Conservation (phyloP, 2,113 vertebrate genomes). For the Paramormyrops kingsleyae region DNA sequence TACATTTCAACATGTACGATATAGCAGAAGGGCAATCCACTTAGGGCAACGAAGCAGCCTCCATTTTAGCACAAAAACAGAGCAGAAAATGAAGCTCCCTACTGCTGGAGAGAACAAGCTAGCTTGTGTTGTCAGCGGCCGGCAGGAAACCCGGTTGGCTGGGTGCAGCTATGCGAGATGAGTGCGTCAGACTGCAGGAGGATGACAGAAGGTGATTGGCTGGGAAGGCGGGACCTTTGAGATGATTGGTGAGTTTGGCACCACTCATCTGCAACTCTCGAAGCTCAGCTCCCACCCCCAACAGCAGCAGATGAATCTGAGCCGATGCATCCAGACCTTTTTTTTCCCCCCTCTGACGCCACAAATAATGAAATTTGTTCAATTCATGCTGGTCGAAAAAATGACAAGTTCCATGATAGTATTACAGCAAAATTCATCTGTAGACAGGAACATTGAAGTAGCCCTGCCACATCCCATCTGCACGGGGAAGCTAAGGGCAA, state of each 20-base stretch:
- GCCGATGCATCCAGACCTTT: conserved; percentile 1
- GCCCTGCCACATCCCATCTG: neutral
- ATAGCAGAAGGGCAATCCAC: conserved; percentile 59
- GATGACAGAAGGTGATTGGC: conserved; percentile 63
- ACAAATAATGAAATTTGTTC: conserved; percentile 3
- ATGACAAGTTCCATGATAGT: neutral
- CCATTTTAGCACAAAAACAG: conserved; percentile 90
- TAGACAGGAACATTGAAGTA: neutral
- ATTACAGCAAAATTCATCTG: neutral
- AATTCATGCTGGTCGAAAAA: conserved; percentile 5
- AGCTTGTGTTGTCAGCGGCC: conserved; percentile 80
- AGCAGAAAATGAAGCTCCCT: conserved; percentile 93
- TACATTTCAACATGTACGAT: conserved; percentile 92
- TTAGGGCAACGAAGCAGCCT: conserved; percentile 84
- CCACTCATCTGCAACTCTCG: conserved; percentile 39
- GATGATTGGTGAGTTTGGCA: conserved; percentile 44
- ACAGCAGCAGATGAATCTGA: conserved; percentile 11
- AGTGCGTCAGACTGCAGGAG: conserved; percentile 69
- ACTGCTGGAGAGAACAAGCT: conserved; percentile 96
- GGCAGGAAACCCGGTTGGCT: conserved; percentile 68
- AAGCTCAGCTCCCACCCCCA: conserved; percentile 28
- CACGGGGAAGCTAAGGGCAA: neutral
- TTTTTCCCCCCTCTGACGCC: neutral
- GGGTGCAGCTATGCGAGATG: conserved; percentile 66
- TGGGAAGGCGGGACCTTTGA: conserved; percentile 48